Conservation (phyloP, 1,140 invertebrate genomes). For the Ooceraea biroi region DNA sequence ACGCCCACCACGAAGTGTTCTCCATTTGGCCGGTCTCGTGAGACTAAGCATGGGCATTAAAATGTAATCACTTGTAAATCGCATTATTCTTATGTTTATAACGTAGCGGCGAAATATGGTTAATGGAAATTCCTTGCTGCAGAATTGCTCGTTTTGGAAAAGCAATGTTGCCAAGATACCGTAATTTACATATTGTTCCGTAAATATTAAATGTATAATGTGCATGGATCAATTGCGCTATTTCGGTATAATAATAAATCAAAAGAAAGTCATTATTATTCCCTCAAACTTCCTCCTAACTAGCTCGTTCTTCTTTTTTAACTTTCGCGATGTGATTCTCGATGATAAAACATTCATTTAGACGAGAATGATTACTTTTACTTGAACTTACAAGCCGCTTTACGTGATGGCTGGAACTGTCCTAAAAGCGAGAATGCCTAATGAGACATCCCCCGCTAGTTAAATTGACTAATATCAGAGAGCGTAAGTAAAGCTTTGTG, state of each 20-base stretch:
- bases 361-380: background rate
- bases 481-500: conserved; percentile 48
- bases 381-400: background rate
- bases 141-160: background rate
- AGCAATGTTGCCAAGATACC: no score
- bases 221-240: no score
- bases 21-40: conserved; percentile 52
- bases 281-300: no score
- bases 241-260: no score
- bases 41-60: conserved; percentile 7
- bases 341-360: background rate
- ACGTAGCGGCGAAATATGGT: background rate
- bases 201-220: no score
- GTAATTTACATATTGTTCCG: no score
- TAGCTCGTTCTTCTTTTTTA: no score
- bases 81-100: background rate
- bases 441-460: conserved; percentile 27
- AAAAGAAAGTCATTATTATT: no score
- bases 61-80: conserved; percentile 40
- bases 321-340: no score
- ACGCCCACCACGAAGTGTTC: conserved; percentile 69
- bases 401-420: background rate
- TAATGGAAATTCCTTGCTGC: background rate
- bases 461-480: conserved; percentile 16
- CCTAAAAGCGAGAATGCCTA: conserved; percentile 10